Evolutionary conservation across 2,888 invertebrate genomes (phyloP), one percentile per base, ranked within the genome.

Genomic region (Acrobasis repandana): DNA sequence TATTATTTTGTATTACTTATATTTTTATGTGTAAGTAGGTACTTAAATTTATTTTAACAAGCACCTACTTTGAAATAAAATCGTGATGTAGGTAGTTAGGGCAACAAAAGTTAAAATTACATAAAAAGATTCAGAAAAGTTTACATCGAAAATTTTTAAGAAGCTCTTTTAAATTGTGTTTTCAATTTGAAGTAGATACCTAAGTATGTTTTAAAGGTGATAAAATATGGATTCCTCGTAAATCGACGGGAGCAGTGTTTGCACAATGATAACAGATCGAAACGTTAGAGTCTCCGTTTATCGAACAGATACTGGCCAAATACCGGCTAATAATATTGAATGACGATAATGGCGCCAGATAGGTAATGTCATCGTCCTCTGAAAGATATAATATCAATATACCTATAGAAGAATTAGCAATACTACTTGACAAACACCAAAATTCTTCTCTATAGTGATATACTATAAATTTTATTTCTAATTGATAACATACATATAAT

Each of bases 291-390:
- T 65, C 56, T 57, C 56, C 61, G 67, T 74, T 75, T 73, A 74
- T 77, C 71, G 71, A 62, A 63, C 57, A 63, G 62, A 68, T 70
- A 70, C 62, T 65, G 71, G 73, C 70, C 57, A 63, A 62, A 68
- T 70, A 70, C 62, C 65, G 71, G 73, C 70, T 75, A 73, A 73
- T 77, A 75, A 75, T 75, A 76, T 77, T 80, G 75, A 69, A 69
- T 67, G 71, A 67, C 69, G 77, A 75, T 80, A 79, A 80, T 74
- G 77, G 79, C 68, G 70, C 77, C 73, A 71, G 60, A 63, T 59
- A 54, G 11, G 14, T 54, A 14, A 54, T 14, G 38, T 54, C 20
- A 11, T 38, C 14, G 18, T 54, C 54, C 54, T 34, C 11, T 18
- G 10, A 20, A 18, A 54, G 54, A 54, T 54, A 54, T 38, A 11